Percentiles rank a stretch among this genome's conserved stretches.
Evolutionary conservation across 2,888 invertebrate genomes (phyloP).

Genomic region (Aromia moschata): DNA sequence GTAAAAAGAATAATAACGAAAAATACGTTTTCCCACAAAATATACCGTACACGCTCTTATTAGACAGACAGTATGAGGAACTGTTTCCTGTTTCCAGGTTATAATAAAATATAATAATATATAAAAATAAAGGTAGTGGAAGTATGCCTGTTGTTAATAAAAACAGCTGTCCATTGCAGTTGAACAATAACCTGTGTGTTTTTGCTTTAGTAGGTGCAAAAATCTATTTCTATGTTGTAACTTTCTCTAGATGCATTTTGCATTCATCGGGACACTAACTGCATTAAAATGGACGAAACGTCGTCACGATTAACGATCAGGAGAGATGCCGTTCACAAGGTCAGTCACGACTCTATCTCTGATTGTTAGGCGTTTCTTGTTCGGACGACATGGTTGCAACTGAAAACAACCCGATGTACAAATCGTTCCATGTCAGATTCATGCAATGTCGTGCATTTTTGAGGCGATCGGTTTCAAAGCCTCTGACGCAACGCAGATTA

Average conservation of each 20-base stretch:
- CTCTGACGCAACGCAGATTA: neutral
- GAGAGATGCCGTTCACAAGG: neutral
- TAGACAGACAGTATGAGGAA: no score
- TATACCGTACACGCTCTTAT: no score
- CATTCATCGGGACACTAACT: slow-evolving; percentile 1
- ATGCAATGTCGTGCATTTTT: slow-evolving; percentile 8
- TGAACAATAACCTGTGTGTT: no score
- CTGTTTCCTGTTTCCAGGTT: no score
- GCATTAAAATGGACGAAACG: neutral
- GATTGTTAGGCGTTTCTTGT: slow-evolving; percentile 2
- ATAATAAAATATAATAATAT: no score
- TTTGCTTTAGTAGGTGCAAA: no score
- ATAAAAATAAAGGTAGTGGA: no score
- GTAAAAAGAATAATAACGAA: no score
- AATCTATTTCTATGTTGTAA: no score
- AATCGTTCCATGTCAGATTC: neutral
- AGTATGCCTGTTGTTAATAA: no score
- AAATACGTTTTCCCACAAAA: no score
- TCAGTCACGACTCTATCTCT: slow-evolving; percentile 5
- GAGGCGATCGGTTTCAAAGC: neutral
- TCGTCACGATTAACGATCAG: neutral
- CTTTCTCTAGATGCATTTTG: neutral
- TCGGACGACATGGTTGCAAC: slow-evolving; percentile 1
- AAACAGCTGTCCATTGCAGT: no score
- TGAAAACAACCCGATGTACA: neutral